Evolutionary conservation across 2,797 vertebrate species (phyloP), one percentile per base, ranked within the genome.

Genomic region (Protosalanx chinensis): DNA sequence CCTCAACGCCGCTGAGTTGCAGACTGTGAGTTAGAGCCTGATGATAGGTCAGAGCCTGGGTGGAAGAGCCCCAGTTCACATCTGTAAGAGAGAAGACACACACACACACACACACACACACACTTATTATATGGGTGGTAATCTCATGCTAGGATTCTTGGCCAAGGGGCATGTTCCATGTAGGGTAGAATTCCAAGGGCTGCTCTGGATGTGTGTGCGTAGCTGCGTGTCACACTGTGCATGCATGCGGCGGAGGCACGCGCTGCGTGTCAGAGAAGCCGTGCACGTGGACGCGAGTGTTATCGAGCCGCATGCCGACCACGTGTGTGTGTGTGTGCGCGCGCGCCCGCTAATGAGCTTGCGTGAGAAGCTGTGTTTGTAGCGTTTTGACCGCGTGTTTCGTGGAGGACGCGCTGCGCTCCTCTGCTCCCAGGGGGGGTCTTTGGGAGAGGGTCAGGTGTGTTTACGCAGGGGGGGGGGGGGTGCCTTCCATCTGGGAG

Each of bases 51-150:
- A 99, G 88, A 23, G 98, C 98, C 91, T 99, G 98, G 0, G 97
- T 99, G 1, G 98, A 99, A 0, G 98, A 99, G 32, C 98, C 98
- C 98, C 98, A 99, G 88, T 99, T 99, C 77, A 99, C 98, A 94
- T 99, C 98, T 99, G 92, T 80, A 82, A 57, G 41, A 78, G 37
- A 80, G 41, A 81, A 76, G 58, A 81, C 81, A 61, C 76, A 86
- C 71, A 80, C 51, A 82, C 75, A 76, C 60, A 81, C 81, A 61
- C 76, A 86, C 71, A 80, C 51, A 82, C 75, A 82, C 72, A 76
- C 65, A 63, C 70, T 67, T 76, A 57, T 69, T 82, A 81, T 85
- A 81, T 32, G 67, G 77, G 74, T 83, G 71, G 58, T 23, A 46
- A 13, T 64, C 61, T 72, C 75, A n/a, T 7, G 33, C 4, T 35